Base-by-base conservation (phyloP, 2,888 invertebrate species). In the Luperina testacea region DNA sequence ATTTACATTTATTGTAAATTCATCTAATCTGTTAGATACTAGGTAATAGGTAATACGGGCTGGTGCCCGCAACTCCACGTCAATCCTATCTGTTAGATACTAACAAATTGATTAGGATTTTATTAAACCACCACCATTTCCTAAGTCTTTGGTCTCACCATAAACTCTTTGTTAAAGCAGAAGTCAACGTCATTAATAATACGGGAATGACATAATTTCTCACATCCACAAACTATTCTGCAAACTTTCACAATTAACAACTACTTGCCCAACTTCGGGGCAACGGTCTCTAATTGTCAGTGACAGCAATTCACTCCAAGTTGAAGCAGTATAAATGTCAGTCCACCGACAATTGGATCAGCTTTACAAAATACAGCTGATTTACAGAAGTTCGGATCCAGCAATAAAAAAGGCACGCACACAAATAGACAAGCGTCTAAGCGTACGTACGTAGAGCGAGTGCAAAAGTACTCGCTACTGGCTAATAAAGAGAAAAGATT, bases 241-340 rank as follows among this genome's bases (percentile, higher is more conserved):
- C 65, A 72, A 88, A 87, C 78, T 82, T 79, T 67, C 64, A 84
- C 75, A 82, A 86, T 82, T 81, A 77, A 70, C 76, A 77, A 80
- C 72, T 70, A 74, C 72, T 83, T 75, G 48, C 15, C 24, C 20
- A 78, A 87, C 72, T 80, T 65, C 13, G 59, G 42, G 67, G 71
- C 27, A 82, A 63, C 57, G 63, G 78, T 70, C 75, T 77, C 71
- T 72, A 84, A 87, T 85, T 82, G 48, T 81, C 61, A 73, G 68
- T 53, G 65, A 67, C 65, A 67, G 57, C 67, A 73, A 76, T 79
- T 86, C 63, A 68, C 64, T 42, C n/a, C 61, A 69, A 76, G 63
- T 75, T 77, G 57, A 77, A 13, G 71, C 45, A 64, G 75, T 72
- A 79, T 80, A 78, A 82, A 88, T 85, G 82, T 78, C 85, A 78